These are phyloP conservation scores for Cirrhinus molitorella DNA, from an alignment of 2,797 vertebrate species.

Conservation along the genomic window DNA sequence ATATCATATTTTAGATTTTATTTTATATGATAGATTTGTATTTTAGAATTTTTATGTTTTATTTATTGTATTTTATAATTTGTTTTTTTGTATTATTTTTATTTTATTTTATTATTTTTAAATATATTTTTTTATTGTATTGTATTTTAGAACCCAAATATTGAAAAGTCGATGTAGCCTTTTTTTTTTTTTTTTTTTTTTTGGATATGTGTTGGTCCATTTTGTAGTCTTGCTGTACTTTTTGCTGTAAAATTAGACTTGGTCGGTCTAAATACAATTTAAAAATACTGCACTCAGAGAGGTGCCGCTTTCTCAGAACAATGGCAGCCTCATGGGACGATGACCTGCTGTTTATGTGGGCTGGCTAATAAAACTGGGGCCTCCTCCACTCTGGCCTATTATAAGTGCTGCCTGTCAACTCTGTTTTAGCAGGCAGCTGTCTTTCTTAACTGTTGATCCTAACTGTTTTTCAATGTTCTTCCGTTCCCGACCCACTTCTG, in stretches of 20 bases:
- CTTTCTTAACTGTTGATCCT: slow-evolving; percentile 44
- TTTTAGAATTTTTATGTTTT: too few species aligned
- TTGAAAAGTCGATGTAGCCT: not conserved
- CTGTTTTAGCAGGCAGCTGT: slow-evolving; percentile 32
- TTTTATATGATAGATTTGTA: too few species aligned
- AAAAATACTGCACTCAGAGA: not conserved
- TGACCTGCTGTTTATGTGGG: slow-evolving; percentile 60
- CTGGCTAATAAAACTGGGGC: slow-evolving; percentile 60
- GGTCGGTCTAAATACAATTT: not conserved
- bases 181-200: too few species aligned
- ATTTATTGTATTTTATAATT: too few species aligned
- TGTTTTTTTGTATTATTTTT: not conserved
- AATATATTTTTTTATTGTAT: too few species aligned
- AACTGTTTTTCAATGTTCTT: slow-evolving; percentile 5
- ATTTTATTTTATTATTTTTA: too few species aligned
- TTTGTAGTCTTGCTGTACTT: not conserved
- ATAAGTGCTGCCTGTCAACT: slow-evolving; percentile 57
- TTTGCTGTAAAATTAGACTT: not conserved
- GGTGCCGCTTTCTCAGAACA: slow-evolving; percentile 38
- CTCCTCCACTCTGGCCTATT: slow-evolving; percentile 53
- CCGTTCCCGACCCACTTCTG: slow-evolving; percentile 39
- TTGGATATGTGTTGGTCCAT: not conserved
- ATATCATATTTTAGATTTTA: too few species aligned
- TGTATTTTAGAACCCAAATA: not conserved
- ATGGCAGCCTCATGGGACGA: slow-evolving; percentile 26